Conservation (phyloP, 2,797 vertebrate genomes). For the Nyctibius grandis region DNA sequence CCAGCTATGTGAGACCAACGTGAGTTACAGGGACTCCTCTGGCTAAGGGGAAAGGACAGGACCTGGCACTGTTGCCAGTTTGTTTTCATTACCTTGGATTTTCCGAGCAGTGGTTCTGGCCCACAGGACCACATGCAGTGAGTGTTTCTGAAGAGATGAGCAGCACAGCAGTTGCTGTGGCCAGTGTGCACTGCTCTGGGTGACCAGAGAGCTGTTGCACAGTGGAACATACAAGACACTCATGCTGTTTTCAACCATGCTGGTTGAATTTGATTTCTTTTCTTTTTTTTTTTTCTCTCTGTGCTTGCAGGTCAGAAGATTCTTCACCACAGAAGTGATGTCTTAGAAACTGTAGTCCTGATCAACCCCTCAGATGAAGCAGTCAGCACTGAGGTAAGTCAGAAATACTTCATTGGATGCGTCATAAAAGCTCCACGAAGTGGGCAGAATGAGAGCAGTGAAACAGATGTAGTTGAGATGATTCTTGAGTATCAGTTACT, state of each 20-base stretch:
- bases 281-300: neutral
- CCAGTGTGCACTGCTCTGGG: accelerated
- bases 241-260: neutral
- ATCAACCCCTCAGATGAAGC: constrained; percentile 98
- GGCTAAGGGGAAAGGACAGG: neutral
- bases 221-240: accelerated
- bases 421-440: neutral
- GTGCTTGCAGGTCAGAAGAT: constrained; percentile 91
- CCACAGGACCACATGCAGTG: neutral
- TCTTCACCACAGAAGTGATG: constrained; percentile 95
- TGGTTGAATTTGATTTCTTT: neutral
- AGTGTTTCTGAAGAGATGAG: neutral
- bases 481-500: neutral
- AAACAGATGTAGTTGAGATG: neutral
- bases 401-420: neutral
- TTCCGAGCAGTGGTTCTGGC: neutral
- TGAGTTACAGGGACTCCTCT: neutral
- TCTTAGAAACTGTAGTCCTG: constrained; percentile 95
- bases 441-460: neutral
- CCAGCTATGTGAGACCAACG: neutral
- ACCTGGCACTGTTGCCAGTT: neutral
- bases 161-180: neutral
- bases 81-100: neutral
- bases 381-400: constrained; percentile 91
- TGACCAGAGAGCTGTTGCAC: neutral